Conservation (phyloP, 2,888 invertebrate genomes). For the Caenorhabditis panamensis region DNA sequence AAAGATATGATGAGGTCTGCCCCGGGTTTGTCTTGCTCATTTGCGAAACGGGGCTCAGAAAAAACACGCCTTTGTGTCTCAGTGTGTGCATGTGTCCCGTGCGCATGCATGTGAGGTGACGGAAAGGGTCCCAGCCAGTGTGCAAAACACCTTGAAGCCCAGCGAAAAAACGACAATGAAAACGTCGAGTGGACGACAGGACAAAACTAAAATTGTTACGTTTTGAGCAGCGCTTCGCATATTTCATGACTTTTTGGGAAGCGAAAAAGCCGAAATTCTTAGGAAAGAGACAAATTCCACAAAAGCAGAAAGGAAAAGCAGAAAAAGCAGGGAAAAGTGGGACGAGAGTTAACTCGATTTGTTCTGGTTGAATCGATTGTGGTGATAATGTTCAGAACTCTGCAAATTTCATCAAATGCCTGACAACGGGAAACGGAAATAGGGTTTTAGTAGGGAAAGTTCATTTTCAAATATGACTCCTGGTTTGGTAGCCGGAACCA, state of each 20-base stretch:
- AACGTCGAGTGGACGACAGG: slow-evolving; percentile 24
- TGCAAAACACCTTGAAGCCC: slow-evolving; percentile 55
- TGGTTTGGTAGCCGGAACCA: too few species aligned
- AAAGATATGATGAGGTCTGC: slow-evolving; percentile 57
- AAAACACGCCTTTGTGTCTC: slow-evolving; percentile 47
- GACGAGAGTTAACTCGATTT: background rate
- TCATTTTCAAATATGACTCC: too few species aligned
- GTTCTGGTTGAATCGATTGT: background rate
- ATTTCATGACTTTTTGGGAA: slow-evolving; percentile 27
- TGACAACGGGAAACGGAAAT: too few species aligned
- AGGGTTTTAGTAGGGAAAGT: too few species aligned
- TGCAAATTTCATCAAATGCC: too few species aligned
- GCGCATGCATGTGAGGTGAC: slow-evolving; percentile 40
- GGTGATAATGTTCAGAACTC: background rate
- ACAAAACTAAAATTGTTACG: slow-evolving; percentile 25
- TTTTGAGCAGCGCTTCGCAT: slow-evolving; percentile 19
- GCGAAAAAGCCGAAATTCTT: background rate
- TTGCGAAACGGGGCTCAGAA: slow-evolving; percentile 42
- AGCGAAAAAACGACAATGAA: slow-evolving; percentile 49
- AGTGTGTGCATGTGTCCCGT: slow-evolving; percentile 21
- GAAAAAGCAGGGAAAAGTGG: background rate
- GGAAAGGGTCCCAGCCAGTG: slow-evolving; percentile 41
- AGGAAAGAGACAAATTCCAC: slow-evolving; percentile 3
- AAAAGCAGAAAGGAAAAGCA: background rate
- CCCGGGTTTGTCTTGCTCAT: slow-evolving; percentile 43